Evolutionary conservation across 2,113 vertebrate species (phyloP), one percentile per base, ranked within the genome.

Genomic region (Lota lota): DNA sequence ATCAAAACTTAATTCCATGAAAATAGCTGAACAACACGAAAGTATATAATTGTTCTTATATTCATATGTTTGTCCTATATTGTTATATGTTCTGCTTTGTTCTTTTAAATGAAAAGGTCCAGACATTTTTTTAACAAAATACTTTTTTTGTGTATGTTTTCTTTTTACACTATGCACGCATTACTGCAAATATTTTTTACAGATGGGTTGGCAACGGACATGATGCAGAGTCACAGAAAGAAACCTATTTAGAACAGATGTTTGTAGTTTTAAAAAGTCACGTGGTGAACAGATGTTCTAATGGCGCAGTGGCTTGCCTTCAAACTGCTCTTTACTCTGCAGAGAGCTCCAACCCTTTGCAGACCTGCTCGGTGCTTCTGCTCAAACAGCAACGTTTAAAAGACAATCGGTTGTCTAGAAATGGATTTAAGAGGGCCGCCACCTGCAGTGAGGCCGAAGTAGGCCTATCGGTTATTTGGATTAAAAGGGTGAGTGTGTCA

Each of bases 191-290:
- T 68, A 73, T 76, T 84, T 74, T 57, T 63, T 61, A 68, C 80
- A 86, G 77, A 77, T 69, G 74, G 84, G 81, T 87, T 92, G 91
- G 93, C 93, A 90, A 92, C 89, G 87, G 93, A 91, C 90, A 88
- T 91, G 90, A 90, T 85, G 90, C 91, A 90, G 93, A 4, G 5
- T 93, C 93, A 92, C 91, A 91, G 92, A 93, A 93, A 88, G 92
- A 91, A 92, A 92, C 90, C 93, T 94, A 93, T 94, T 94, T 94
- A 93, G 92, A 93, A 91, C 94, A 96, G 94, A 95, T 95, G 95
- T 95, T 93, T 81, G 86, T 87, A 89, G 91, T 93, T 94, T 93
- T 91, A 76, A 86, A 76, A 86, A 92, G 93, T 95, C 94, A 95
- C 92, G 92, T 95, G 94, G 72, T 66, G 90, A 95, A 94, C 93